A percentile compares a stretch with the other conserved stretches of the same genome.
phyloP scores from a whole-genome alignment of 2,113 vertebrate species.

The Terrapene triunguis region DNA sequence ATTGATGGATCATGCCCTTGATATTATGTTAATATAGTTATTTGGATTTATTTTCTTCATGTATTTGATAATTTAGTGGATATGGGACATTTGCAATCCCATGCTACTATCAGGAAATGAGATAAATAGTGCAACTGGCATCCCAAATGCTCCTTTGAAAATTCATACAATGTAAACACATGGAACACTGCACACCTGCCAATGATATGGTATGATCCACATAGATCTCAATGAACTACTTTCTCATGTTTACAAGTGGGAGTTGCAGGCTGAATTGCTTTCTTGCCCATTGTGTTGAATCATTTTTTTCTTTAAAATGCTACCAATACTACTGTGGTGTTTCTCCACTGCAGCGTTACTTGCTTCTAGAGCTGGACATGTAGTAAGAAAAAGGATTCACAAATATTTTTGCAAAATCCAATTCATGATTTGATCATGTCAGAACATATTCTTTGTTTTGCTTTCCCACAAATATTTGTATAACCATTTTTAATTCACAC shows the following conservation, averaged over 20 bases:
- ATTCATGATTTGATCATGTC: neutral
- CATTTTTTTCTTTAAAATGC: neutral
- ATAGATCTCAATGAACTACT: neutral
- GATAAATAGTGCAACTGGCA: neutral
- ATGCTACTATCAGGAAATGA: neutral
- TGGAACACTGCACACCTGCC: neutral
- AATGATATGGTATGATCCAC: neutral
- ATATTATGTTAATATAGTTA: neutral
- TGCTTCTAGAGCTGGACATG: neutral
- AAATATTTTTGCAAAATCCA: neutral
- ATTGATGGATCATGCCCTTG: neutral
- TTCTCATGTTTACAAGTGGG: neutral
- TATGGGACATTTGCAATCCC: neutral
- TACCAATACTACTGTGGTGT: neutral
- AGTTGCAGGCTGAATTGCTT: neutral
- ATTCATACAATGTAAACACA: neutral
- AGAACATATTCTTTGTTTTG: neutral
- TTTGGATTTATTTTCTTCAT: neutral
- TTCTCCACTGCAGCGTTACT: neutral
- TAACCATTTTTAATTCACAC: constrained; percentile 1
- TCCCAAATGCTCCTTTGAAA: neutral
- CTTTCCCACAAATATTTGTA: constrained; percentile 20
- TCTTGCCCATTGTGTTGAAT: neutral
- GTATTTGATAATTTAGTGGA: neutral
- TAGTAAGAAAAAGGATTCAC: neutral